Conservation (phyloP, 2,113 vertebrate genomes). For the Pomatorhinus ruficollis region DNA sequence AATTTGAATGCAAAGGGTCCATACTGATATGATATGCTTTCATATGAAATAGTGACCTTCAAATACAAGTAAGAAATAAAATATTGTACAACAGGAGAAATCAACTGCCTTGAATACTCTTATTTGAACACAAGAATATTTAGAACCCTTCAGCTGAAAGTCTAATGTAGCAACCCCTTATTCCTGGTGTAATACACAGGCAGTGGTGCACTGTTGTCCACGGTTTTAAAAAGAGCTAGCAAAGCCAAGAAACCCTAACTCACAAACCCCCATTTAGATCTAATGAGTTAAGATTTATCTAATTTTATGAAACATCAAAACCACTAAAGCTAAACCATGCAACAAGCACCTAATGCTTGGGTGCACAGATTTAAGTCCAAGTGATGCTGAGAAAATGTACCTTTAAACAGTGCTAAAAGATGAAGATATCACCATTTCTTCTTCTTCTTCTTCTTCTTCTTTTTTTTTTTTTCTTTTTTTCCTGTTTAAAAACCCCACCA, state of each 20-base stretch:
- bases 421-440: neutral
- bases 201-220: neutral
- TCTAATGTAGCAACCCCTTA: neutral
- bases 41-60: neutral
- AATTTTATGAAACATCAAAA: neutral
- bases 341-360: neutral
- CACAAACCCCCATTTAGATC: neutral
- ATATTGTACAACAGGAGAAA: neutral
- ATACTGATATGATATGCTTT: neutral
- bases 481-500: neutral
- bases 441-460: too few relatives aligned
- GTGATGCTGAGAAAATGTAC: neutral
- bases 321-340: neutral
- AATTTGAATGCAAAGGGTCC: neutral
- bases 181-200: accelerated
- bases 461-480: too few relatives aligned
- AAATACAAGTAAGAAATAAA: neutral
- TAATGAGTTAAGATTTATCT: neutral
- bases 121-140: neutral
- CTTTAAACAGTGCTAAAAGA: neutral
- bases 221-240: neutral
- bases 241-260: neutral
- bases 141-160: neutral
- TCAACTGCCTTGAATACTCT: neutral
- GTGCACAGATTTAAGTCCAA: neutral